Evolutionary conservation across 2,888 invertebrate genomes (phyloP).

Genomic region (Torymus texanus): DNA sequence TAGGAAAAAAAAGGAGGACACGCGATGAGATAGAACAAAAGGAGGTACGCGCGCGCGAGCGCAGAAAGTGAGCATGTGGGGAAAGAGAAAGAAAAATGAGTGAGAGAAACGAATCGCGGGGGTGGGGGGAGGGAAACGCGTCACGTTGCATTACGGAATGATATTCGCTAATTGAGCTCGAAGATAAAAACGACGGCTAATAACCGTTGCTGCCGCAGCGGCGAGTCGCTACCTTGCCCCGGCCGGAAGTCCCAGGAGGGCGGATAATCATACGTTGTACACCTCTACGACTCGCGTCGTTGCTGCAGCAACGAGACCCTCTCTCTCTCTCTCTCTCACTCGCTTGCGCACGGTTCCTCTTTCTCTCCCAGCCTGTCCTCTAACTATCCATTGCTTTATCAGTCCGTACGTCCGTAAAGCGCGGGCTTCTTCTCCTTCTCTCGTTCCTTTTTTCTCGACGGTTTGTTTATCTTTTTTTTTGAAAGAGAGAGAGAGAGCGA

Average conservation of each 20-base stretch:
- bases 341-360: conserved; percentile 1
- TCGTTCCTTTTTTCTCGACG: conserved; percentile 9
- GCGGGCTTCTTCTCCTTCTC: conserved; percentile 36
- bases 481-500: not conserved
- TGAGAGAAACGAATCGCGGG: conserved; percentile 37
- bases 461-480: conserved; percentile 6
- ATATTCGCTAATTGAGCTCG: conserved; percentile 74
- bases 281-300: conserved; percentile 57
- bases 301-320: conserved; percentile 56
- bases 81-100: conserved; percentile 24
- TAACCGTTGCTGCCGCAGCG: conserved; percentile 66
- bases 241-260: conserved; percentile 65
- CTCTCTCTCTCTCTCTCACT: conserved; percentile 36
- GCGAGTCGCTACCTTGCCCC: conserved; percentile 23
- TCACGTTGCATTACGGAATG: conserved; percentile 74
- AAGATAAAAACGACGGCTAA: conserved; percentile 74
- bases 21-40: conserved; percentile 26
- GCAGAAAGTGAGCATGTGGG: too few species aligned
- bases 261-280: conserved; percentile 70
- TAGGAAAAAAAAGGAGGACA: conserved; percentile 18
- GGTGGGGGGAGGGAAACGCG: conserved; percentile 55
- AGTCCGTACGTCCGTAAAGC: conserved; percentile 34
- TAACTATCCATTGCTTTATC: conserved; percentile 55
- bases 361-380: conserved; percentile 37
- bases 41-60: conserved; percentile 10